phyloP scores from a whole-genome alignment of 2,113 vertebrate genomes.

The Epinephelus cyanopodus region DNA sequence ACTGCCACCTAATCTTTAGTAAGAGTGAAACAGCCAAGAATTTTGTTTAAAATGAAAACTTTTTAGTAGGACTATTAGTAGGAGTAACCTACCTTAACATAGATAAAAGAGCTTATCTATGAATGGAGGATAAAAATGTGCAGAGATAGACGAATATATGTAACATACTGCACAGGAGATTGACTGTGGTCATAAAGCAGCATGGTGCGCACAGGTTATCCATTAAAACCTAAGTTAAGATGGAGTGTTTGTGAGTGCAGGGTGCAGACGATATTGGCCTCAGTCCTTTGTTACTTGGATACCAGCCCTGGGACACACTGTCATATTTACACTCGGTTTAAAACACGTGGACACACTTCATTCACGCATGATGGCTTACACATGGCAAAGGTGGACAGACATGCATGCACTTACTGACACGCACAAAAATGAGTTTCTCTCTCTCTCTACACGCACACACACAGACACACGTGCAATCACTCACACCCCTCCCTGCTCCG shows the following conservation, averaged over 20 bases:
- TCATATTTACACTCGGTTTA: constrained; percentile 50
- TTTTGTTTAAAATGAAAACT: constrained; percentile 42
- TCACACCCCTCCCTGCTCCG: constrained; percentile 75
- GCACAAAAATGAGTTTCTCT: constrained; percentile 60
- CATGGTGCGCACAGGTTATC: constrained; percentile 43
- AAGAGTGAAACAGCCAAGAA: constrained; percentile 42
- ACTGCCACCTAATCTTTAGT: constrained; percentile 27
- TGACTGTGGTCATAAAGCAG: constrained; percentile 39
- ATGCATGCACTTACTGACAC: constrained; percentile 48
- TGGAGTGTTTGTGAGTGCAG: constrained; percentile 25
- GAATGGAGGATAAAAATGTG: constrained; percentile 1
- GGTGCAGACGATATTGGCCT: constrained; percentile 15
- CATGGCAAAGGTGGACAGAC: constrained; percentile 56
- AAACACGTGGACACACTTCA: constrained; percentile 60
- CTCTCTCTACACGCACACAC: constrained; percentile 26
- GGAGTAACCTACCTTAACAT: not conserved
- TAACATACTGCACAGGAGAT: constrained; percentile 19
- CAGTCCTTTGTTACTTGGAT: constrained; percentile 54
- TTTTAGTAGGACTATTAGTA: constrained; percentile 15
- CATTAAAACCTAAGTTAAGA: constrained; percentile 53
- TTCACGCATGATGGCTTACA: constrained; percentile 58
- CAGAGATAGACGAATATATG: constrained; percentile 33
- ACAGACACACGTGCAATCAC: constrained; percentile 51
- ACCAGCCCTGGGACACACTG: constrained; percentile 49
- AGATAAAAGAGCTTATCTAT: constrained; percentile 24